These are phyloP conservation scores for Onychorhynchus coronatus DNA, from an alignment of 2,113 vertebrate genomes.

Conservation along the genomic window DNA sequence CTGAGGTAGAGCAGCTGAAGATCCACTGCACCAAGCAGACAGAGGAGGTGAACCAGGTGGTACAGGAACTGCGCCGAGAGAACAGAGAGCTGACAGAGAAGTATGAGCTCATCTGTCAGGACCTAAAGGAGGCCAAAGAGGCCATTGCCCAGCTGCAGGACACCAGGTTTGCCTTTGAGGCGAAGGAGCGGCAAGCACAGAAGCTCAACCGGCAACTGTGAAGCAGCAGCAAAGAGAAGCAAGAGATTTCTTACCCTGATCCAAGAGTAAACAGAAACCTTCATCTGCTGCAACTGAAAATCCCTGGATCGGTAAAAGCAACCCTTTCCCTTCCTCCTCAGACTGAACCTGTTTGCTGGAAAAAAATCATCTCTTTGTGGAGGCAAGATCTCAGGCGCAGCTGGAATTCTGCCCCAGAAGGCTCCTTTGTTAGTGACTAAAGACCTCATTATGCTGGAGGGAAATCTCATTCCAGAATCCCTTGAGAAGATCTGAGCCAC, in stretches of 20 bases:
- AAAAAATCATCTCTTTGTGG: background rate
- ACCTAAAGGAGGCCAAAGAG: conserved; percentile 84
- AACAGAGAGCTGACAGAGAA: conserved; percentile 84
- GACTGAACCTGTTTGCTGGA: background rate
- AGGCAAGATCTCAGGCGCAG: conserved; percentile 5
- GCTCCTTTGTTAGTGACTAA: conserved; percentile 12
- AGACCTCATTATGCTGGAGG: background rate
- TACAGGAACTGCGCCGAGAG: conserved; percentile 80
- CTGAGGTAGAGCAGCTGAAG: conserved; percentile 88
- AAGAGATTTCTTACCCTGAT: background rate
- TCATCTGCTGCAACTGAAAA: background rate
- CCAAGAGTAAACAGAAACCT: conserved; percentile 11
- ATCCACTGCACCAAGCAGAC: conserved; percentile 84
- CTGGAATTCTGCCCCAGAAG: conserved; percentile 46
- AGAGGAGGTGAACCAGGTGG: conserved; percentile 81
- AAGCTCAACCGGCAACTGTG: conserved; percentile 87
- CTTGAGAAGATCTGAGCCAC: conserved; percentile 1
- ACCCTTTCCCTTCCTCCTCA: background rate
- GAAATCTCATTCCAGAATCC: conserved; percentile 9
- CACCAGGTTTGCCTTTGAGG: conserved; percentile 83
- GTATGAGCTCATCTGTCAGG: conserved; percentile 76
- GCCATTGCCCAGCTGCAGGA: conserved; percentile 80
- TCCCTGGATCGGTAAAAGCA: background rate
- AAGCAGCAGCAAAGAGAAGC: background rate
- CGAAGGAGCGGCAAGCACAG: conserved; percentile 85